Evolutionary conservation across 2,888 invertebrate species (phyloP).

Genomic region (Yponomeuta malinellus): DNA sequence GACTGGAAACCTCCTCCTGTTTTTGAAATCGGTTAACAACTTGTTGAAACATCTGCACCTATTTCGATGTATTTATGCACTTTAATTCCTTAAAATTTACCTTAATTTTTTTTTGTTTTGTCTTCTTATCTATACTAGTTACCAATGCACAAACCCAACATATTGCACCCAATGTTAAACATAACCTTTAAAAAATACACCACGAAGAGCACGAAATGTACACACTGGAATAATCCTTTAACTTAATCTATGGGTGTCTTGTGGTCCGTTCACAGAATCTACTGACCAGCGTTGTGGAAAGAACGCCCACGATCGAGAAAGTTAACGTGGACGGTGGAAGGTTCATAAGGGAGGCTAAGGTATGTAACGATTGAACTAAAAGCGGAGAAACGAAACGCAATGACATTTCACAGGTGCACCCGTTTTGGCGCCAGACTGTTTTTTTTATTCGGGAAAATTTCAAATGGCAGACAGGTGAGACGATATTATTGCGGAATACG

Average conservation of each 20-base stretch:
- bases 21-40: no score
- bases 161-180: not conserved
- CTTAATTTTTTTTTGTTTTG: not conserved
- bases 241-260: constrained; percentile 43
- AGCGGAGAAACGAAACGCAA: constrained; percentile 4
- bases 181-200: not conserved
- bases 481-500: no score
- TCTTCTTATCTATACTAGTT: not conserved
- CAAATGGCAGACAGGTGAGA: not conserved
- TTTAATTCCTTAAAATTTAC: not conserved
- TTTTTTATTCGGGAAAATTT: not conserved
- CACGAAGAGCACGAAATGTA: not conserved
- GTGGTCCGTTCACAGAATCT: constrained; percentile 81
- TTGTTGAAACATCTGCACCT: no score
- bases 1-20: no score
- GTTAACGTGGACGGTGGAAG: constrained; percentile 96
- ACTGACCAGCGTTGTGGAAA: constrained; percentile 94
- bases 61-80: not conserved
- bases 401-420: not conserved
- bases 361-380: constrained; percentile 68
- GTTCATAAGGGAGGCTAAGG: constrained; percentile 98
- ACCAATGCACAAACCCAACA: not conserved
- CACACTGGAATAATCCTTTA: not conserved
- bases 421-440: not conserved
- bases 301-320: constrained; percentile 95